Evolutionary conservation across 1,140 invertebrate species (phyloP).

Genomic region (Zaprionus capensis): DNA sequence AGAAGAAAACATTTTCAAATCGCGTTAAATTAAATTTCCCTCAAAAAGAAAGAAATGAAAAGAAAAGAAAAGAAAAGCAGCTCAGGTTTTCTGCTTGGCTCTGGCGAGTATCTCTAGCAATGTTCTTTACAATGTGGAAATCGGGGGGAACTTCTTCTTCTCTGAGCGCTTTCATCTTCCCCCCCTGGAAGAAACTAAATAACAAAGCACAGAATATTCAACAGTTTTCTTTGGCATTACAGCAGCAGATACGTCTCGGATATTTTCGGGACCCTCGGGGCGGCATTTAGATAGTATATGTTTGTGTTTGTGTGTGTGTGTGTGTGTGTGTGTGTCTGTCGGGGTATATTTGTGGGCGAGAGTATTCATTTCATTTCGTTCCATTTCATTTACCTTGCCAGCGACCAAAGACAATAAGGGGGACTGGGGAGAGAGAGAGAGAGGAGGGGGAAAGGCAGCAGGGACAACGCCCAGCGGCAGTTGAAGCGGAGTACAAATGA

Average conservation of each 20-base stretch:
- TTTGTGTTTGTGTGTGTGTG: not conserved
- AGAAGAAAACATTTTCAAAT: not conserved
- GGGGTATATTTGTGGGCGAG: slow-evolving; percentile 1
- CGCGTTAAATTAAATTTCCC: slow-evolving; percentile 5
- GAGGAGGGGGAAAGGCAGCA: not conserved
- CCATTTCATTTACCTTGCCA: slow-evolving; percentile 22
- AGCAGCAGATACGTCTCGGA: not conserved
- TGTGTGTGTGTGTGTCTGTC: not conserved
- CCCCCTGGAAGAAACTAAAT: not conserved
- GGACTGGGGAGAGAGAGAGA: no score
- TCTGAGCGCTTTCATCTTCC: not conserved
- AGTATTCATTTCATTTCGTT: slow-evolving; percentile 21
- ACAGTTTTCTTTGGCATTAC: slow-evolving; percentile 5
- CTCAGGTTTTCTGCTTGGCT: not conserved
- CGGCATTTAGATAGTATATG: slow-evolving; percentile 9
- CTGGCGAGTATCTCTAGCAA: not conserved
- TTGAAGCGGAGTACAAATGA: slow-evolving; percentile 16
- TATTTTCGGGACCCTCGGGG: slow-evolving; percentile 1
- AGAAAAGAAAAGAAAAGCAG: not conserved
- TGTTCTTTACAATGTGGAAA: not conserved
- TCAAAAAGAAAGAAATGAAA: not conserved
- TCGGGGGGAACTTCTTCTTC: not conserved
- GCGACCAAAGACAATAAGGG: slow-evolving; percentile 15
- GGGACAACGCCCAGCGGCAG: slow-evolving; percentile 23
- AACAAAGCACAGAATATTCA: slow-evolving; percentile 7